These are phyloP conservation scores for Syngnathus acus DNA, from an alignment of 2,797 vertebrate species.

Conservation along the genomic window DNA sequence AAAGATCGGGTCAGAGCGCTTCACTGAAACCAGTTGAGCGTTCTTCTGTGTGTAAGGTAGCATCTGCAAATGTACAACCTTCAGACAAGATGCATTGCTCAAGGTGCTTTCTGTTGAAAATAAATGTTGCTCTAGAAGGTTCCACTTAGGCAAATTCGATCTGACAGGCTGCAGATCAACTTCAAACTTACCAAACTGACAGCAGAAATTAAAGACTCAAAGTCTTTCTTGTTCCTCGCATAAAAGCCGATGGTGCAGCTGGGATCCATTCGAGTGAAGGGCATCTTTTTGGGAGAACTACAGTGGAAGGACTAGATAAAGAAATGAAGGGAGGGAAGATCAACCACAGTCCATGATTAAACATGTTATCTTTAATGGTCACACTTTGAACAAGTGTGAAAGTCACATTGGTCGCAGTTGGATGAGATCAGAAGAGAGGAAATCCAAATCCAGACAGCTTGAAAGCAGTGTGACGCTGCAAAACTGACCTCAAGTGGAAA, in stretches of 20 bases:
- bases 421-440: background rate
- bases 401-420: background rate
- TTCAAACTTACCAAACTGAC: constrained; percentile 70
- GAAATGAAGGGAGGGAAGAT: background rate
- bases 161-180: background rate
- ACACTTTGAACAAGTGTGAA: constrained; percentile 2
- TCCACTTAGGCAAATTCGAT: background rate
- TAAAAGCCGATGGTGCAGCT: constrained; percentile 93
- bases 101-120: background rate
- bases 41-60: too few relatives aligned
- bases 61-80: too few relatives aligned
- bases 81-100: background rate
- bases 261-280: constrained; percentile 86
- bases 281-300: constrained; percentile 83
- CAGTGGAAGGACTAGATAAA: constrained; percentile 82
- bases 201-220: constrained; percentile 77
- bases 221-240: constrained; percentile 76
- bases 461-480: background rate
- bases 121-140: background rate
- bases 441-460: background rate
- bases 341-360: background rate
- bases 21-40: background rate
- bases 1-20: background rate
- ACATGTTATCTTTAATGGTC: constrained; percentile 6
- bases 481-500: constrained; percentile 79